phyloP scores from a whole-genome alignment of 2,113 vertebrate genomes.

The Peromyscus polionotus region DNA sequence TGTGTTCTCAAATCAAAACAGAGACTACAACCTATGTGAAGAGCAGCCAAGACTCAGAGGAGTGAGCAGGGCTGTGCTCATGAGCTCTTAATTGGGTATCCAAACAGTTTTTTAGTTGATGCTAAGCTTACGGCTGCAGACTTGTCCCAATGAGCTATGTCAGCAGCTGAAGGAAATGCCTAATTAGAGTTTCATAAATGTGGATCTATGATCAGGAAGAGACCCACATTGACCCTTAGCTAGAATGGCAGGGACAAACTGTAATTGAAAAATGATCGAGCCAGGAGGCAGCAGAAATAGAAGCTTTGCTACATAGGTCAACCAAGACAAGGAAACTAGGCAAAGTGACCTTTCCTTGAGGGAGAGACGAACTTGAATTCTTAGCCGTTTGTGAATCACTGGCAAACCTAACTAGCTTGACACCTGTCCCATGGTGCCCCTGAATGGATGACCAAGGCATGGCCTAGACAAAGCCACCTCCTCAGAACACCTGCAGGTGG shows the following conservation, averaged over 20 bases:
- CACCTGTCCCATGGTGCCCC: background rate
- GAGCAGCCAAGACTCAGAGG: background rate
- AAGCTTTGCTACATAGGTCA: constrained; percentile 47
- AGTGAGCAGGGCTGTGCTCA: background rate
- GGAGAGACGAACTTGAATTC: constrained; percentile 56
- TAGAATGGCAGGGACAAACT: constrained; percentile 29
- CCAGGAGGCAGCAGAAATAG: constrained; percentile 54
- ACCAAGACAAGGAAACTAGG: constrained; percentile 4
- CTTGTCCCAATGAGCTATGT: constrained; percentile 1
- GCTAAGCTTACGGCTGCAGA: background rate
- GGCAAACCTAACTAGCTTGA: background rate
- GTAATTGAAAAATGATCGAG: constrained; percentile 68
- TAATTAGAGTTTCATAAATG: constrained; percentile 65
- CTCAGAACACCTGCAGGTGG: background rate
- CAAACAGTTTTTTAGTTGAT: background rate
- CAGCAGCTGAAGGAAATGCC: constrained; percentile 38
- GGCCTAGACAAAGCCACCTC: background rate
- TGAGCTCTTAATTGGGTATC: background rate
- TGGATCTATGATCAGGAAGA: constrained; percentile 54
- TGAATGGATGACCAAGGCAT: background rate
- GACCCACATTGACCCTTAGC: constrained; percentile 31
- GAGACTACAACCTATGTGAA: background rate
- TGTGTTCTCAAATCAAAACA: background rate
- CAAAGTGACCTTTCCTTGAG: constrained; percentile 64
- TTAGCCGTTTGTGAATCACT: background rate